These are phyloP conservation scores for Iguana delicatissima DNA, from an alignment of 2,797 vertebrate species.

Conservation along the genomic window DNA sequence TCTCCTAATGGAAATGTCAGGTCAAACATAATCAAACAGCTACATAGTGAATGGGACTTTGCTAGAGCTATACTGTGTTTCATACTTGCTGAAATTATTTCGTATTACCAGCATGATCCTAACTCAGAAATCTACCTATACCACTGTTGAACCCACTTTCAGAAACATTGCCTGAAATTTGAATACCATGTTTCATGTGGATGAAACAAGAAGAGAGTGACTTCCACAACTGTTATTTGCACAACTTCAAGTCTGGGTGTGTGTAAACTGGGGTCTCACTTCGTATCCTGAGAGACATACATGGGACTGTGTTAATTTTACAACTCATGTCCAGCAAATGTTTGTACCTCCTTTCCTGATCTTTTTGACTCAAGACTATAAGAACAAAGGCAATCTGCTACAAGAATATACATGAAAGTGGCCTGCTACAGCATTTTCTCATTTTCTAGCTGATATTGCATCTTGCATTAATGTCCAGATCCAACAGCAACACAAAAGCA, in stretches of 20 bases:
- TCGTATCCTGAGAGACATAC: background rate
- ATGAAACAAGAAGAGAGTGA: background rate
- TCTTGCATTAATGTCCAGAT: constrained; percentile 36
- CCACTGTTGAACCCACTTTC: background rate
- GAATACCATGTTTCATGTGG: background rate
- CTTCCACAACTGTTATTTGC: background rate
- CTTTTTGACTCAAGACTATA: background rate
- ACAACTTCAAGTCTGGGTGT: background rate
- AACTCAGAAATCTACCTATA: background rate
- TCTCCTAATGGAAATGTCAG: background rate
- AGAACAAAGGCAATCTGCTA: background rate
- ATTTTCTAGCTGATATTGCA: background rate
- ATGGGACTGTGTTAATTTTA: background rate
- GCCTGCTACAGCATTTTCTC: background rate
- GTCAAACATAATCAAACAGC: background rate
- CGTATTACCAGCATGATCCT: background rate
- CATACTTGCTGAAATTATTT: background rate
- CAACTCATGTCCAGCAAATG: background rate
- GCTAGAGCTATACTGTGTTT: background rate
- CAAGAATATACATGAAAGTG: background rate
- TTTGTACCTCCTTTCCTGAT: background rate
- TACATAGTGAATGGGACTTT: background rate
- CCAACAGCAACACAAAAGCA: constrained; percentile 16
- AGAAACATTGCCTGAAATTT: background rate
- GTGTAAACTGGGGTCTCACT: background rate